phyloP scores from a whole-genome alignment of 53 echinoderm and acorn worm species.

The Holothuria scabra region DNA sequence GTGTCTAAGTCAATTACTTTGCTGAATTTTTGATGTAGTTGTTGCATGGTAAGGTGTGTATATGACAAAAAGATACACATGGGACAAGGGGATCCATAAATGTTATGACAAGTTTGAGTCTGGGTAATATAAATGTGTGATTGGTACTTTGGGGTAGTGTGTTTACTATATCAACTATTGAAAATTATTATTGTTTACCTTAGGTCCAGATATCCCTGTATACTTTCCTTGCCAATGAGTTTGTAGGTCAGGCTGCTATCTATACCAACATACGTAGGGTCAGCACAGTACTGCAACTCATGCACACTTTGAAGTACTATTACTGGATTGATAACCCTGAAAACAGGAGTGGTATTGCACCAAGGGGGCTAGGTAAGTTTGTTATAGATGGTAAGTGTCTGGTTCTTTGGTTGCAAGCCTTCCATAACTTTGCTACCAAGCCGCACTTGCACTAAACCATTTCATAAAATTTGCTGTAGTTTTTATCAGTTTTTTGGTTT shows the following conservation, averaged over 20 bases:
- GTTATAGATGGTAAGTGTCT: slow-evolving; percentile 38
- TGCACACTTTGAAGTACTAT: slow-evolving; percentile 98
- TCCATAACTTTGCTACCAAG: slow-evolving; percentile 27
- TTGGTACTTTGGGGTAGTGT: too few relatives aligned
- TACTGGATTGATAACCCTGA: slow-evolving; percentile 99
- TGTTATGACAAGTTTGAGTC: too few relatives aligned
- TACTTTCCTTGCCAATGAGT: slow-evolving; percentile 98
- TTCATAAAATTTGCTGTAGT: background rate
- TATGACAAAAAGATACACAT: too few relatives aligned
- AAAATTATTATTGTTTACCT: too few relatives aligned
- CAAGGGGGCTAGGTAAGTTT: slow-evolving; percentile 90
- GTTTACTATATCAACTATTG: too few relatives aligned
- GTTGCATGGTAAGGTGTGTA: too few relatives aligned
- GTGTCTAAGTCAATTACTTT: too few relatives aligned
- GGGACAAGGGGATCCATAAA: too few relatives aligned
- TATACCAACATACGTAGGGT: slow-evolving; percentile 99
- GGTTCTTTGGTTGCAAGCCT: slow-evolving; percentile 28
- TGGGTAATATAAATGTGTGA: too few relatives aligned
- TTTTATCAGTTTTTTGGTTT: too few relatives aligned
- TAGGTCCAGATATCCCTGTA: slow-evolving; percentile 93
- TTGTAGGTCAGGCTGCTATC: slow-evolving; percentile 95
- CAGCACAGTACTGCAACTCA: slow-evolving; percentile 96
- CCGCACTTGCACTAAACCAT: slow-evolving; percentile 27
- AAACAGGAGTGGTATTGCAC: slow-evolving; percentile 79
- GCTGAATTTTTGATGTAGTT: too few relatives aligned